Base-by-base conservation (phyloP, 2,888 invertebrate genomes). In the Sarcophaga caerulescens region DNA sequence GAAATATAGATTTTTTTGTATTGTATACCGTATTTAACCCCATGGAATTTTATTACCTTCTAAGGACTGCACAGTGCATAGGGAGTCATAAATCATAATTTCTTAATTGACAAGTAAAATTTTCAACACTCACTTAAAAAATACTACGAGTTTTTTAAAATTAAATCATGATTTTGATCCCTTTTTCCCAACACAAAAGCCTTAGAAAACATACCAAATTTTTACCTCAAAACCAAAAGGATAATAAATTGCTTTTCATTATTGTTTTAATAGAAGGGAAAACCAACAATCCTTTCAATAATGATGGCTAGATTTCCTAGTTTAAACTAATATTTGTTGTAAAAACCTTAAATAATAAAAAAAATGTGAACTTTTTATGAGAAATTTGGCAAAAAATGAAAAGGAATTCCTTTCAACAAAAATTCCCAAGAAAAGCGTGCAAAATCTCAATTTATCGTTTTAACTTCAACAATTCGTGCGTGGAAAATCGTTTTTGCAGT, bases 151-250 rank as follows among this genome's bases (percentile, higher is more conserved):
- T 57, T 57, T 57, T 60, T 11, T 60, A 10, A 60, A 60, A 60
- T 6, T 60, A 5, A 19, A 19, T 60, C 17, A 52, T 1, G 17
- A 17, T 52, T 52, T 52, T 17, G 8, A 35, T 52, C 52, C 52
- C 52, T 14, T 52, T 52, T 12, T 35, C 1, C 10, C 8, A 52
- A 52, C 4, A 17, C 14, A 52, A 52, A 52, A 52, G 17, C 17
- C 35, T 35, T 35, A 8, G n/a, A n/a, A 60, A 60, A 60, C n/a
- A 19, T 11, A 19, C 17, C 10, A 60, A 60, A 60, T 17, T 19
- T 60, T 60, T 60, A 60, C 60, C 60, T 19, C 60, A 60, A 60
- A 60, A 60, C 60, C 21, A 10, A 19, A 60, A 60, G 60, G 60
- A 60, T 60, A 52, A 52, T 14, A 52, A 52, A 17, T 52, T 14